Evolutionary conservation across 2,797 vertebrate genomes (phyloP), one percentile per base, ranked within the genome.

Genomic region (Crossoptilon crossoptilon): DNA sequence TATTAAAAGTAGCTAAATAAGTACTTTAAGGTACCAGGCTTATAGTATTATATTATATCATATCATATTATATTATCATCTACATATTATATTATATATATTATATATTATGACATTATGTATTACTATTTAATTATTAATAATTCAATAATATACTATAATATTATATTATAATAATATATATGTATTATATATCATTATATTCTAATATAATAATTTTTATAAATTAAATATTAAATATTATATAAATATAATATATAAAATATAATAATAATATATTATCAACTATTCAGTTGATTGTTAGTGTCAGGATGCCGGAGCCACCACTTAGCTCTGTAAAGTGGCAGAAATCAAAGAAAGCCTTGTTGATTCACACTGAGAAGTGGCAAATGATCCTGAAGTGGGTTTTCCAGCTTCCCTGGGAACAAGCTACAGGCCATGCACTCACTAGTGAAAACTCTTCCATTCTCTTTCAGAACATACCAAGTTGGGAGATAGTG

Each of bases 1-100:
- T 87, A 82, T 78, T 74, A 82, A 90, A 88, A 87, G 64, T 73
- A 94, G 56, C 51, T 84, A 90, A 93, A 87, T 86, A 90, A 66
- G 67, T 90, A 56, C 80, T 81, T 71, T 75, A 78, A 75, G 76
- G 43, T 64, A 81, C 41, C 51, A 59, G 81, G 26, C 39, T 88
- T 72, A 44, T 44, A 33, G 33, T 33, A 18, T 43, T 19, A 44
- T 44, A 19, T 44, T 19, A 44, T 44, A 19, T 44, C 5, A 44
- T 43, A 43, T 43, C 7, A 43, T 43, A 43, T 44, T 19, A 44
- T 44, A 44, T 44, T 37, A 37, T 37, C 10, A 37, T 11, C 37
- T 37, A 37, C 3, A 17, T 43, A 17, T 41, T 43, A 8, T 16
- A 43, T 17, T 17, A 43, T 43, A 43, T 39, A 14, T 39, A 39